Evolutionary conservation across 2,888 invertebrate species (phyloP).

Genomic region (Oscheius sp.): DNA sequence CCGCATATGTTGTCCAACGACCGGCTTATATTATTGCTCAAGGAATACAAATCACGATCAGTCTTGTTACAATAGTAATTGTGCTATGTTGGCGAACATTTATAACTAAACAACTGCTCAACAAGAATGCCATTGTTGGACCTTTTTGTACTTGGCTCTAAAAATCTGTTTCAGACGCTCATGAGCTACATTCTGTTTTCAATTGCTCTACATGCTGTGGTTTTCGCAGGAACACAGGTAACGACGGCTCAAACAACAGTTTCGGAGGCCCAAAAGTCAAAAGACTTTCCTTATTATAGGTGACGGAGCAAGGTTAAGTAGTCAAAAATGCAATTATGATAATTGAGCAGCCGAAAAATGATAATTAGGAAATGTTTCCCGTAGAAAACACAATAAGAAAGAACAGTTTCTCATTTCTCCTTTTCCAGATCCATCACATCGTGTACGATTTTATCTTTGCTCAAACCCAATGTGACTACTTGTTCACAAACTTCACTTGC

Average conservation of each 20-base stretch:
- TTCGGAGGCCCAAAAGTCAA: neutral
- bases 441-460: slow-evolving; percentile 14
- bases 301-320: neutral
- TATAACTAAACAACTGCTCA: slow-evolving; percentile 6
- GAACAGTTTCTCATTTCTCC: too few relatives aligned
- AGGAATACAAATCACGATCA: neutral
- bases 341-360: too few relatives aligned
- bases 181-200: slow-evolving; percentile 13
- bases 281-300: neutral
- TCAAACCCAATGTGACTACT: neutral
- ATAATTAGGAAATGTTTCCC: neutral
- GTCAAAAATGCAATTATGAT: neutral
- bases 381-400: neutral
- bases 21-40: neutral
- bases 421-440: slow-evolving; percentile 16
- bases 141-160: neutral
- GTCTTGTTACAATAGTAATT: neutral
- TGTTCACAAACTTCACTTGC: slow-evolving; percentile 17
- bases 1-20: too few relatives aligned
- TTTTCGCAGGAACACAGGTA: slow-evolving; percentile 26
- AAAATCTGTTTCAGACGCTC: neutral
- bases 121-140: slow-evolving; percentile 5
- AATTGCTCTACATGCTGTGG: neutral
- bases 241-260: neutral
- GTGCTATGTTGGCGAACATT: slow-evolving; percentile 2